Evolutionary conservation across 53 echinoderm and acorn worm genomes (phyloP).

Genomic region (Pentamera pediparva): DNA sequence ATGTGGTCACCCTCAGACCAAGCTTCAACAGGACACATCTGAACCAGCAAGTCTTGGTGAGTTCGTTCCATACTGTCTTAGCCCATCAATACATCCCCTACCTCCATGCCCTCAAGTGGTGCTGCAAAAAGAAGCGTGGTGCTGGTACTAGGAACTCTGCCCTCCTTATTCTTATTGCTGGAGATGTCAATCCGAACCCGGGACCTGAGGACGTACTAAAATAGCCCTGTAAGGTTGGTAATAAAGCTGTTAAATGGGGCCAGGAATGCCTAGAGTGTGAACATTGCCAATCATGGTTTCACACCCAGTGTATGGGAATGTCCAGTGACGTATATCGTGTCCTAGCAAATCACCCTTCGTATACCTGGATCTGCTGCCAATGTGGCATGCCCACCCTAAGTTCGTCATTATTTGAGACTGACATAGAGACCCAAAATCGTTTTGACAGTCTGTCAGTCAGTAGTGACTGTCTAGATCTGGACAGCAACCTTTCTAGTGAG

Average conservation of each 20-base stretch:
- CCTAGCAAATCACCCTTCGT: neutral
- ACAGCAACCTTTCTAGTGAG: neutral
- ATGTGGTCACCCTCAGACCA: too few species aligned
- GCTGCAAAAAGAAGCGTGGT: neutral
- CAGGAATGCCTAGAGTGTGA: conserved; percentile 8
- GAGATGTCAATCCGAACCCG: conserved; percentile 1
- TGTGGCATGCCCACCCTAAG: neutral
- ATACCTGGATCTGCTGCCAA: neutral
- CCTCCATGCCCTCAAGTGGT: neutral
- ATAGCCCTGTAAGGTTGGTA: neutral
- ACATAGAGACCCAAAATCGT: neutral
- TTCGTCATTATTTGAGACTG: neutral
- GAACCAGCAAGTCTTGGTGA: neutral
- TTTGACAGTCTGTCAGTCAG: neutral
- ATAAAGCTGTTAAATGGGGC: neutral
- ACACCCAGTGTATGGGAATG: neutral
- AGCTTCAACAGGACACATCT: too few species aligned
- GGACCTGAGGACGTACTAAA: neutral
- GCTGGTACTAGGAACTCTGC: neutral
- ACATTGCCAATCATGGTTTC: neutral
- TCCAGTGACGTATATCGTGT: neutral
- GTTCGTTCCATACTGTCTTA: neutral
- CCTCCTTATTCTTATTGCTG: conserved; percentile 2
- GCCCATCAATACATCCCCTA: neutral
- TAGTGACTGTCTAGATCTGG: neutral